Conservation (phyloP, 2,113 vertebrate genomes). For the Acrocephalus kingi region DNA sequence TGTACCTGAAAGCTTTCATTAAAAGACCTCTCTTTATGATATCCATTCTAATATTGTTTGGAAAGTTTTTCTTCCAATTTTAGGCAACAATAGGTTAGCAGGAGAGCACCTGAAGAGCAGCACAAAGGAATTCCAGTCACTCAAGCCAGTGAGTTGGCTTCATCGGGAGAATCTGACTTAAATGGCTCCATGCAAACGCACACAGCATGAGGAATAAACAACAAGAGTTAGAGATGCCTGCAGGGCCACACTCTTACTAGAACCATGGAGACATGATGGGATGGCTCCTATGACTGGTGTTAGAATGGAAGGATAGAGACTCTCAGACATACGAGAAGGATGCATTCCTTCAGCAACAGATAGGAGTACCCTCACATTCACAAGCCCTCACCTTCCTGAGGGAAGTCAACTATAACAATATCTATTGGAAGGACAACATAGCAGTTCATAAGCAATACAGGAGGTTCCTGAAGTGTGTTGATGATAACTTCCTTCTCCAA, state of each 20-base stretch:
- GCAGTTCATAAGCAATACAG: neutral
- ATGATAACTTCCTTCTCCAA: neutral
- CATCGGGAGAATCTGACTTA: neutral
- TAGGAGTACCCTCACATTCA: neutral
- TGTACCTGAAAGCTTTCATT: neutral
- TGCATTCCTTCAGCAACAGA: neutral
- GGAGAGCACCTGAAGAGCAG: neutral
- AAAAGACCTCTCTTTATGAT: neutral
- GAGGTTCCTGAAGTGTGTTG: neutral
- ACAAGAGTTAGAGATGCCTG: neutral
- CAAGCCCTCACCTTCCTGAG: neutral
- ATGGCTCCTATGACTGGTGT: neutral
- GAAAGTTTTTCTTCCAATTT: neutral
- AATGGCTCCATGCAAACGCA: neutral
- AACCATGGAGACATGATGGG: neutral
- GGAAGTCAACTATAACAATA: neutral
- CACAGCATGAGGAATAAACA: neutral
- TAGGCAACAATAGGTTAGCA: neutral
- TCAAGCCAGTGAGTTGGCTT: neutral
- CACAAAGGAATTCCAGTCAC: neutral
- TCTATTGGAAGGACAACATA: neutral
- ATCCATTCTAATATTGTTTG: neutral
- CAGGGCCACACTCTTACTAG: neutral
- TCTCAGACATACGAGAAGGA: neutral
- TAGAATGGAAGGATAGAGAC: neutral